Evolutionary conservation across 2,113 vertebrate genomes (phyloP).

Genomic region (Sebastes fasciatus): DNA sequence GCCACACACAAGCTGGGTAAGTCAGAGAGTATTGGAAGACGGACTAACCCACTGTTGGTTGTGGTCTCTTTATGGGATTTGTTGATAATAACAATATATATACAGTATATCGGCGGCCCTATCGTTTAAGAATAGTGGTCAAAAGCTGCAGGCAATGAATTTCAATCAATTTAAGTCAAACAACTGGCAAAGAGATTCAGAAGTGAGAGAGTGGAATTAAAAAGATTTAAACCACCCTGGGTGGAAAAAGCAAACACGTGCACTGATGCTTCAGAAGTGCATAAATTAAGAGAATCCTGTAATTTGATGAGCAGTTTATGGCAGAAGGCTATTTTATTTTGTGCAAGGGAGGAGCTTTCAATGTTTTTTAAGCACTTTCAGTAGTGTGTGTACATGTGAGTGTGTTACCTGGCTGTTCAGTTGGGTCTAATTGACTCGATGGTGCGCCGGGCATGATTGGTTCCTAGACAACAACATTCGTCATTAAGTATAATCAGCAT

Average conservation of each 20-base stretch:
- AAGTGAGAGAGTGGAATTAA: background rate
- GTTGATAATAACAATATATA: background rate
- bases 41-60: too few relatives aligned
- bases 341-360: too few relatives aligned
- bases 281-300: background rate
- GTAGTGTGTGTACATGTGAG: conserved; percentile 2
- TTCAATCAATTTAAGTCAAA: background rate
- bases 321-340: background rate
- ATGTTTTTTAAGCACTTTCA: too few relatives aligned
- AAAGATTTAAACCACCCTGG: background rate
- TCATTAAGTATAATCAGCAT: conserved; percentile 2
- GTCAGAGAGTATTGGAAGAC: too few relatives aligned
- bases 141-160: background rate
- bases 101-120: background rate
- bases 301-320: background rate
- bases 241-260: background rate
- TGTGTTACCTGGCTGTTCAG: conserved; percentile 88
- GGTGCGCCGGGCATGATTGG: conserved; percentile 86
- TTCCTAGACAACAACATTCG: conserved; percentile 85
- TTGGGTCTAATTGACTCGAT: conserved; percentile 86
- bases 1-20: too few relatives aligned
- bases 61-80: too few relatives aligned
- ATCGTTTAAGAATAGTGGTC: background rate
- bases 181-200: background rate
- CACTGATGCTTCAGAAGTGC: background rate